Conservation (phyloP, 2,888 invertebrate genomes). For the Gortyna flavago region DNA sequence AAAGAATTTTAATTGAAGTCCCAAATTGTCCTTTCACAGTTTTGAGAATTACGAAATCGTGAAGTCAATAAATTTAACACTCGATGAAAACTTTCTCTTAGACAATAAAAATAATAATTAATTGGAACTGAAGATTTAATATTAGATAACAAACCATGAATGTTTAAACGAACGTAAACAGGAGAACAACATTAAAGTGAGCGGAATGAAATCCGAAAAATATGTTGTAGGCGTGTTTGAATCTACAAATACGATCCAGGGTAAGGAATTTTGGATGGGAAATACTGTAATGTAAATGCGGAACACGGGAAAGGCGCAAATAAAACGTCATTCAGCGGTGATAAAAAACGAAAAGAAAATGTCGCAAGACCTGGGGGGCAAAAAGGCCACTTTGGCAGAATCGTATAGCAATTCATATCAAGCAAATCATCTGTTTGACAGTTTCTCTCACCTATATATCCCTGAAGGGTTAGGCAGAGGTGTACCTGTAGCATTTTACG, state of each 20-base stretch:
- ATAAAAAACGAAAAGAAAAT: conserved; percentile 16
- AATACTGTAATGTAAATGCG: conserved; percentile 36
- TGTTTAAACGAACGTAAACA: conserved; percentile 33
- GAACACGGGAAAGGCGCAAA: conserved; percentile 28
- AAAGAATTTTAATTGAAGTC: conserved; percentile 39
- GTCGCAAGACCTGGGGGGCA: not conserved
- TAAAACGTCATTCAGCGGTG: conserved; percentile 21
- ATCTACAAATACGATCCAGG: conserved; percentile 35
- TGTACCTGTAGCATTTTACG: no score
- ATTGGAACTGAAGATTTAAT: conserved; percentile 8
- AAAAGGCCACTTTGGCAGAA: no score
- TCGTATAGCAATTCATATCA: no score
- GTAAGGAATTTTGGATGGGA: conserved; percentile 18
- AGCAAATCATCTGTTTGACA: no score
- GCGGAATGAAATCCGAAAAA: conserved; percentile 38
- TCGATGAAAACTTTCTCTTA: conserved; percentile 10
- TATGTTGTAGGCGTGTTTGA: conserved; percentile 41
- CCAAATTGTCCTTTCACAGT: conserved; percentile 30
- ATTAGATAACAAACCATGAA: conserved; percentile 8
- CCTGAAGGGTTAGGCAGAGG: no score
- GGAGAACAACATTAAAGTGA: conserved; percentile 6
- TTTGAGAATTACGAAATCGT: conserved; percentile 13
- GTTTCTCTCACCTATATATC: no score
- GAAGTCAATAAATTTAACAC: conserved; percentile 21
- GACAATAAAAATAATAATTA: conserved; percentile 1